Evolutionary conservation across 2,797 vertebrate genomes (phyloP).

Genomic region (Heteromormyrus szaboi): DNA sequence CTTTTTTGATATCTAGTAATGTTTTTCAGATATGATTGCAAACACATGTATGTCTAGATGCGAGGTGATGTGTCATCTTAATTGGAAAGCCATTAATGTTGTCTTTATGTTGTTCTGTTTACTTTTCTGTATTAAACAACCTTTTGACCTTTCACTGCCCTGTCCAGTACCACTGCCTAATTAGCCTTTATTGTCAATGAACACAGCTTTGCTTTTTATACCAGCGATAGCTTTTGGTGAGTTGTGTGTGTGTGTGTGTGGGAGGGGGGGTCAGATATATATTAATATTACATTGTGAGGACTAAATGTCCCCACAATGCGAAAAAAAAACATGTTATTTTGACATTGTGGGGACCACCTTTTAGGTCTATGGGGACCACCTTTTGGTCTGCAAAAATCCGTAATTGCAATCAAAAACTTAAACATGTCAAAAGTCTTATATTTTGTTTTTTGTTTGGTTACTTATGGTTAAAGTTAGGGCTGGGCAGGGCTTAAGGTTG

Average conservation of each 20-base stretch:
- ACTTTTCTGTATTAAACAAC: not conserved
- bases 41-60: not conserved
- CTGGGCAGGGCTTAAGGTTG: not conserved
- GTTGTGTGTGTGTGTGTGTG: not conserved
- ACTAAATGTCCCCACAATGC: not conserved
- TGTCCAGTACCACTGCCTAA: not conserved
- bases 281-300: not conserved
- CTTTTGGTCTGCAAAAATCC: not conserved
- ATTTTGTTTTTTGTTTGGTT: not conserved
- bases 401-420: not conserved
- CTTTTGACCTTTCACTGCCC: not conserved
- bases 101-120: not conserved
- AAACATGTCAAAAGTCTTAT: not conserved
- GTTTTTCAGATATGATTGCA: not conserved
- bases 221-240: not conserved
- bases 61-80: not conserved
- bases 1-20: not conserved
- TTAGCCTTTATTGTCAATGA: not conserved
- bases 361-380: not conserved
- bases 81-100: not conserved
- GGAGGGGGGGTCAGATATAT: not conserved
- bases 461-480: not conserved
- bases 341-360: not conserved
- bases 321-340: not conserved
- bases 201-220: not conserved